phyloP scores from a whole-genome alignment of 2,113 vertebrate genomes.

The Scartelaos histophorus region DNA sequence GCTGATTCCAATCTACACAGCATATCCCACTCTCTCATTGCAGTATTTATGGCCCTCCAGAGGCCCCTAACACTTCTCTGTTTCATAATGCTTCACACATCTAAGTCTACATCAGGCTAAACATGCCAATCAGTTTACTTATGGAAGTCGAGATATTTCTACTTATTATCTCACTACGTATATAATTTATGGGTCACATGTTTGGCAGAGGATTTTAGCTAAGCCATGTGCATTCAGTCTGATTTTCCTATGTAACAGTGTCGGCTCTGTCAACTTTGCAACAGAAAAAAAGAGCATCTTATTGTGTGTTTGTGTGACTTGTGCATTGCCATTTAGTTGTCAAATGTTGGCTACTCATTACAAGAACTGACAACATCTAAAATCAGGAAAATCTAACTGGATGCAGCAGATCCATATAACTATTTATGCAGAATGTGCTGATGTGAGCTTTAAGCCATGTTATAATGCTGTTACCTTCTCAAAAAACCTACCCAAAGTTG shows the following conservation, averaged over 20 bases:
- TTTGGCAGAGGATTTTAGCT: constrained; percentile 17
- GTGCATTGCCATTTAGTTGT: background rate
- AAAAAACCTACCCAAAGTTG: too few relatives aligned
- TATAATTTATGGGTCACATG: constrained; percentile 23
- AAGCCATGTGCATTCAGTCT: background rate
- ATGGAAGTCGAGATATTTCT: constrained; percentile 51
- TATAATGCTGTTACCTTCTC: too few relatives aligned
- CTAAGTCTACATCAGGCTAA: constrained; percentile 27
- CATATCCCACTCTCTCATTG: constrained; percentile 22
- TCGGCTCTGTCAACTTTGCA: background rate
- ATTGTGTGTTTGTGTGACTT: background rate
- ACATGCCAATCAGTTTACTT: constrained; percentile 32
- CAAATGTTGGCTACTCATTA: background rate
- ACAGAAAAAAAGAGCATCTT: background rate
- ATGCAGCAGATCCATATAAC: too few relatives aligned
- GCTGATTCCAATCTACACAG: constrained; percentile 57
- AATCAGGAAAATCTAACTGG: too few relatives aligned
- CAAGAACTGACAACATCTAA: background rate
- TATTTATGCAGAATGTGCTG: too few relatives aligned
- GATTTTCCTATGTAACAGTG: background rate
- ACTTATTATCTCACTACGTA: constrained; percentile 32
- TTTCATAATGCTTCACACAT: constrained; percentile 53
- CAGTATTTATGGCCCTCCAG: constrained; percentile 53
- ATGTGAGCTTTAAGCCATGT: too few relatives aligned
- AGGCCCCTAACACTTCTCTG: constrained; percentile 37